Conservation (phyloP, 2,113 vertebrate species). For the Mesembrinibis cayennensis region DNA sequence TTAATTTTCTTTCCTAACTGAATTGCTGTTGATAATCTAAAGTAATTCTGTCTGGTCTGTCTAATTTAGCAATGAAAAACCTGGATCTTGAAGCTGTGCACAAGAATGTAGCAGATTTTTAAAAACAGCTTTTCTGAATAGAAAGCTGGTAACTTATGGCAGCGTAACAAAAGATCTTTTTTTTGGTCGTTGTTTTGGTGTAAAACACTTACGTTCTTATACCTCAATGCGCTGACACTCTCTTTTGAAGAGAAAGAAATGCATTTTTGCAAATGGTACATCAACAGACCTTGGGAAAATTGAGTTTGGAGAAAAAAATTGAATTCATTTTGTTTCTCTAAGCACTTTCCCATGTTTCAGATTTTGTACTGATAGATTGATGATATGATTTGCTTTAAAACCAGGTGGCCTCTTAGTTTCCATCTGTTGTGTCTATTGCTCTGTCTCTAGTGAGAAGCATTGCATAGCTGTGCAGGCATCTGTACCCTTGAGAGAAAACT, state of each 20-base stretch:
- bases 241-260: conserved; percentile 3
- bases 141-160: neutral
- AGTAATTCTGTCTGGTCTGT: conserved; percentile 54
- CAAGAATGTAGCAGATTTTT: conserved; percentile 26
- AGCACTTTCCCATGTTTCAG: conserved; percentile 47
- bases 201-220: neutral
- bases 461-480: conserved; percentile 65
- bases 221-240: neutral
- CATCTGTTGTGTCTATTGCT: conserved; percentile 69
- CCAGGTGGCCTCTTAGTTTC: conserved; percentile 63
- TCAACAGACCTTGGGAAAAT: conserved; percentile 21
- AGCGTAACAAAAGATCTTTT: neutral
- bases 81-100: conserved; percentile 3
- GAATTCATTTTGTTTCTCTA: conserved; percentile 40
- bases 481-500: conserved; percentile 32
- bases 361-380: conserved; percentile 56
- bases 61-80: conserved; percentile 40
- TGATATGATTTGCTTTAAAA: conserved; percentile 60
- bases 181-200: neutral
- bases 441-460: conserved; percentile 65
- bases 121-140: conserved; percentile 19
- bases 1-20: conserved; percentile 52
- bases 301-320: conserved; percentile 2
- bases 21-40: conserved; percentile 40
- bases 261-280: conserved; percentile 3